These are phyloP conservation scores for Aegithalos caudatus DNA, from an alignment of 2,113 vertebrate genomes.

Conservation along the genomic window DNA sequence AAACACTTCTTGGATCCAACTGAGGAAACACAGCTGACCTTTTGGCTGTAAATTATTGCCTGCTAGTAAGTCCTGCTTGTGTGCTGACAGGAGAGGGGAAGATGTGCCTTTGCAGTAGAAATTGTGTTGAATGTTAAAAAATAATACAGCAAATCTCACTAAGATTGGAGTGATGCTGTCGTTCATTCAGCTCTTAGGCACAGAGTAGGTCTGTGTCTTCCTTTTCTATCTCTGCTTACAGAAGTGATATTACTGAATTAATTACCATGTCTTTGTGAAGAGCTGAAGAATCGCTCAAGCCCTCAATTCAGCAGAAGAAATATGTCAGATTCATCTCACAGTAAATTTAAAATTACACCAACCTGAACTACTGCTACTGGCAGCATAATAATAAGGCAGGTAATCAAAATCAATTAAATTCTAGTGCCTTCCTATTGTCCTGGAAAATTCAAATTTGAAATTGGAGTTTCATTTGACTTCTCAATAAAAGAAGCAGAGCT, in stretches of 20 bases:
- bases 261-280: slow-evolving; percentile 47
- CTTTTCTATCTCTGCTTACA: slow-evolving; percentile 18
- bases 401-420: slow-evolving; percentile 66
- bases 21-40: neutral
- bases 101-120: neutral
- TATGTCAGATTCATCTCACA: slow-evolving; percentile 46
- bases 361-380: slow-evolving; percentile 25
- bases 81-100: neutral
- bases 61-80: neutral
- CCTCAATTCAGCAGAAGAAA: slow-evolving; percentile 3
- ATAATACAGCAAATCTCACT: neutral
- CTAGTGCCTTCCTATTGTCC: slow-evolving; percentile 48
- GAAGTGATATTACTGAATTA: slow-evolving; percentile 48
- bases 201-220: slow-evolving; percentile 36
- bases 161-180: neutral
- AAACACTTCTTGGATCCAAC: neutral
- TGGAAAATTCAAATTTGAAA: slow-evolving; percentile 41
- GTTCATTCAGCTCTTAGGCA: slow-evolving; percentile 13
- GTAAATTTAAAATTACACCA: slow-evolving; percentile 44
- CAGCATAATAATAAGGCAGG: slow-evolving; percentile 58
- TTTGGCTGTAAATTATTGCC: neutral
- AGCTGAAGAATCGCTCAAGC: neutral
- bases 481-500: neutral
- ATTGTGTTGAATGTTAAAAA: neutral
- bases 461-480: slow-evolving; percentile 38